Evolutionary conservation across 2,888 invertebrate species (phyloP).

Genomic region (Lampropteryx suffumata): DNA sequence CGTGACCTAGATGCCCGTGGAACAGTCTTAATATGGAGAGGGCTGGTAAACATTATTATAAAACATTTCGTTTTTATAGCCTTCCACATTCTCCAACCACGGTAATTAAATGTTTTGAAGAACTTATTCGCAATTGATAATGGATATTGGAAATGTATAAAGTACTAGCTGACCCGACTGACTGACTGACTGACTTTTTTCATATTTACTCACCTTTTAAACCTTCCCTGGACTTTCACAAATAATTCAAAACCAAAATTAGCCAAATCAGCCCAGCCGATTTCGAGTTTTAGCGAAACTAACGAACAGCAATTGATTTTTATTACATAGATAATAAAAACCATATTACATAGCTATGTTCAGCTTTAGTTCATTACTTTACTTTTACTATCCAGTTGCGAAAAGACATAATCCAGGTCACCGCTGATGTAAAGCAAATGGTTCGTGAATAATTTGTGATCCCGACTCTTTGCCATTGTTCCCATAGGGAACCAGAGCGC

Average conservation of each 20-base stretch:
- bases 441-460: conserved; percentile 15
- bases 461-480: conserved; percentile 7
- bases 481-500: conserved; percentile 5
- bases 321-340: too few relatives aligned
- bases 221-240: too few relatives aligned
- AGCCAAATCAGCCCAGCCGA: too few relatives aligned
- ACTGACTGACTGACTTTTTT: too few relatives aligned
- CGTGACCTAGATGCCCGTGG: conserved; percentile 6
- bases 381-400: conserved; percentile 8
- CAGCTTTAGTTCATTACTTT: conserved; percentile 1
- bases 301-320: too few relatives aligned
- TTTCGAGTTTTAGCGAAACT: too few relatives aligned
- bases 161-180: too few relatives aligned
- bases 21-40: neutral
- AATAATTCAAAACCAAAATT: too few relatives aligned
- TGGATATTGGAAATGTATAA: too few relatives aligned
- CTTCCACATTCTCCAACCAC: conserved; percentile 7
- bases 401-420: conserved; percentile 11
- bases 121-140: conserved; percentile 1
- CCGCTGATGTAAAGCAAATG: conserved; percentile 10
- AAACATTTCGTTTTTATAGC: conserved; percentile 8
- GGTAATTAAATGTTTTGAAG: conserved; percentile 1
- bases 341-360: neutral
- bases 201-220: too few relatives aligned
- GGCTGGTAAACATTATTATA: conserved; percentile 1